Evolutionary conservation across 2,113 vertebrate genomes (phyloP).

Genomic region (Nycticorax nycticorax): DNA sequence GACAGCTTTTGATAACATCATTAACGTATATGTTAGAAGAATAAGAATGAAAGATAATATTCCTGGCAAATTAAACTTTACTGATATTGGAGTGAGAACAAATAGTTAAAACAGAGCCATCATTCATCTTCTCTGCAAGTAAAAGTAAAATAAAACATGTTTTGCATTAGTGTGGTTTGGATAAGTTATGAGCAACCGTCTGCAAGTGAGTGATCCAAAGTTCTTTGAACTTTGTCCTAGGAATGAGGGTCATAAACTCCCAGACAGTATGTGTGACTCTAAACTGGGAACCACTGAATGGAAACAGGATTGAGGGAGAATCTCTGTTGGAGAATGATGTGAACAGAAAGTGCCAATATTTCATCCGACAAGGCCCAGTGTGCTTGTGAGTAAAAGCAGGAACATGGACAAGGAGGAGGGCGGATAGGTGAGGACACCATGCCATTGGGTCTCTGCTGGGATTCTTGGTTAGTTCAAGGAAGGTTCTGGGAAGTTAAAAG

Average conservation of each 20-base stretch:
- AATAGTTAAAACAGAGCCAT: slow-evolving; percentile 22
- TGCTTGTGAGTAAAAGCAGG: background rate
- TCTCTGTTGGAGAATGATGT: background rate
- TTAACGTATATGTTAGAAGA: background rate
- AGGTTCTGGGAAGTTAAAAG: background rate
- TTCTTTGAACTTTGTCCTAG: slow-evolving; percentile 1
- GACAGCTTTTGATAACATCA: slow-evolving; percentile 3
- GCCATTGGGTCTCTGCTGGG: background rate
- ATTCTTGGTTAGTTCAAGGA: background rate
- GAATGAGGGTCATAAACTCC: background rate
- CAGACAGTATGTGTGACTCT: background rate
- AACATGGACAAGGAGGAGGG: background rate
- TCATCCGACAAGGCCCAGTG: background rate
- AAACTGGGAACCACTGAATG: background rate
- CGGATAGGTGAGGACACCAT: background rate
- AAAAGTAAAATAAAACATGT: slow-evolving; percentile 22
- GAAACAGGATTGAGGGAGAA: background rate
- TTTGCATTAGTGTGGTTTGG: background rate
- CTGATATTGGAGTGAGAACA: slow-evolving; percentile 35
- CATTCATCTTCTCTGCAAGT: background rate
- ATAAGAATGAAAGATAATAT: slow-evolving; percentile 38
- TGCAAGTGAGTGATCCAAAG: background rate
- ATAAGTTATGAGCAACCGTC: background rate
- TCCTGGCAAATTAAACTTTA: slow-evolving; percentile 25
- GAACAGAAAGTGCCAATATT: background rate